Evolutionary conservation across 1,140 invertebrate species (phyloP).

Genomic region (Piezodorus guildinii): DNA sequence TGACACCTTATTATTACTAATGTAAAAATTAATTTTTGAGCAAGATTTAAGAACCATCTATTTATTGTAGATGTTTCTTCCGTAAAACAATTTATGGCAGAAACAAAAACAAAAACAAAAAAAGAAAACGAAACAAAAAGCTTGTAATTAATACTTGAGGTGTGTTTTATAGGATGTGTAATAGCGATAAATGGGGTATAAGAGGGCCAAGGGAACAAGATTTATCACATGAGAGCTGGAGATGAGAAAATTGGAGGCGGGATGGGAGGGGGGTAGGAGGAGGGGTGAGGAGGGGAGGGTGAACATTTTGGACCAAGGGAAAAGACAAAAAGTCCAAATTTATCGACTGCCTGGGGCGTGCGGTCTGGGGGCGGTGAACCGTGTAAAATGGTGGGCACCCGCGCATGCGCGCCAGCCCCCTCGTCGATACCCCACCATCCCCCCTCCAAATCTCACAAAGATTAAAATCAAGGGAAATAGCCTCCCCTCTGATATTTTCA

Average conservation of each 20-base stretch:
- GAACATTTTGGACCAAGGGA: not conserved
- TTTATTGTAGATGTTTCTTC: no score
- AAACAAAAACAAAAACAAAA: no score
- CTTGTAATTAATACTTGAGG: no score
- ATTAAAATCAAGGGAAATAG: constrained; percentile 9
- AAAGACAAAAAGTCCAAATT: constrained; percentile 7
- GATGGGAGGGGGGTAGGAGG: not conserved
- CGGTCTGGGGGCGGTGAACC: not conserved
- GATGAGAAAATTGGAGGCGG: not conserved
- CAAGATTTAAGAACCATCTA: no score
- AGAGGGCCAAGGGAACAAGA: no score
- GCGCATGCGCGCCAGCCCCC: not conserved
- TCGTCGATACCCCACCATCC: constrained; percentile 2
- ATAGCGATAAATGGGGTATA: no score
- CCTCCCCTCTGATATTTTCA: not conserved
- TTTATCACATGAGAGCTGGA: not conserved
- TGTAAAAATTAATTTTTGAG: no score
- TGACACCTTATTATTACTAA: no score
- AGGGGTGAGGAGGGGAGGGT: not conserved
- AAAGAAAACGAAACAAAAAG: no score
- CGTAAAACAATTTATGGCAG: no score
- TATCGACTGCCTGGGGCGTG: constrained; percentile 6
- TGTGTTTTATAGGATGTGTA: no score
- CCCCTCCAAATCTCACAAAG: constrained; percentile 5
- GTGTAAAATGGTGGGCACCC: constrained; percentile 6